phyloP scores from a whole-genome alignment of 2,797 vertebrate species.

The Hypotaenidia okinawae region DNA sequence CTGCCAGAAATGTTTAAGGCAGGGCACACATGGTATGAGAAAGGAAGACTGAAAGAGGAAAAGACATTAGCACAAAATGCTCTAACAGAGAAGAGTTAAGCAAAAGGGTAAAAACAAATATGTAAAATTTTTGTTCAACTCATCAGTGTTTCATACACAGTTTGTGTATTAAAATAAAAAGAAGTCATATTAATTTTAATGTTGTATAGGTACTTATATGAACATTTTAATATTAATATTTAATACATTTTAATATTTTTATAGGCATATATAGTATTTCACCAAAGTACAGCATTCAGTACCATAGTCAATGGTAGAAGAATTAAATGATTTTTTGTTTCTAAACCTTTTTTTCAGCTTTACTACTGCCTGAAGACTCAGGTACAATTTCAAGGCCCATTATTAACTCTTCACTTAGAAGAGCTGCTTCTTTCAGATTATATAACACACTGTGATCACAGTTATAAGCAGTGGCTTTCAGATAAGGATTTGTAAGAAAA shows the following conservation, averaged over 20 bases:
- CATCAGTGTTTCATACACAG: background rate
- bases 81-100: background rate
- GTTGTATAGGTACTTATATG: too few relatives aligned
- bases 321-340: background rate
- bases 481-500: background rate
- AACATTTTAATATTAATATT: too few relatives aligned
- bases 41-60: background rate
- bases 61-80: background rate
- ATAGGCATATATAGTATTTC: background rate
- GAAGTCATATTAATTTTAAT: too few relatives aligned
- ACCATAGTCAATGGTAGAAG: background rate
- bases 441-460: background rate
- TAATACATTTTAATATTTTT: background rate
- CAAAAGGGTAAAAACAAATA: background rate
- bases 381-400: background rate
- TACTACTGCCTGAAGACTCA: background rate
- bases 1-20: background rate
- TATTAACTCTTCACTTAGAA: background rate
- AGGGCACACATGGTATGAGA: background rate
- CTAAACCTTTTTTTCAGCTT: background rate
- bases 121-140: background rate
- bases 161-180: background rate
- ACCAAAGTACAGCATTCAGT: background rate
- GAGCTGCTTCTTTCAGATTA: background rate
- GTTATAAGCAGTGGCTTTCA: background rate